Base-by-base conservation (phyloP, 2,888 invertebrate genomes). In the Parnassius glacialis region DNA sequence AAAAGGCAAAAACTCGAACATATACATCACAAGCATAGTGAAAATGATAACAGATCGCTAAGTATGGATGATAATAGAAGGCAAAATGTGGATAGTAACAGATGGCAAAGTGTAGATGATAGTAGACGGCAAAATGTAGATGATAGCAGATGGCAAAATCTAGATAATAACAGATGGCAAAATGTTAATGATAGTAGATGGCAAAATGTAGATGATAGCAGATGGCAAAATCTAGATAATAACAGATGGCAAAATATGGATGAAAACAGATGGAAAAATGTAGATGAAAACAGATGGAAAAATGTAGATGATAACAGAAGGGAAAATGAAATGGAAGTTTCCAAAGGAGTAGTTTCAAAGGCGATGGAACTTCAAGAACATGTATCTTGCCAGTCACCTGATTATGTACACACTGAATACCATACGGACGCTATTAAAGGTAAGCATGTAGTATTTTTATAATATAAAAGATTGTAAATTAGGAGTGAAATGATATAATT, bases 311-410 rank as follows among this genome's bases (percentile, higher is more conserved):
- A 45, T 9, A 44, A 59, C 13, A 59, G 59, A 45, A 16, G 55
- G 51, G 51, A 59, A 25, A 71, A 65, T 55, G 68, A 69, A n/a
- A 25, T 53, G 55, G 61, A 48, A 20, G 25, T 54, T 13, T 72
- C 72, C 63, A 69, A 48, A 61, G 56, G 66, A 53, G 62, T 66
- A 51, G 47, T 61, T 16, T 60, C 66, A n/a, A 64, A 66, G 56
- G 63, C 70, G 10, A 59, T 67, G 57, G 71, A 75, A 57, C 56
- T 65, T 50, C 60, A 69, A 44, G 73, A 79, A 10, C 62, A 65
- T 50, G 68, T 70, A 25, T 80, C 84, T 57, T 87, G 87, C 59
- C 85, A 84, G 68, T 89, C 90, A 9, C 90, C 90, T 55, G 90
- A 89, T 71, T 77, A 78, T 67, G 63, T 70, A 59, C 53, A 76